Evolutionary conservation across 2,888 invertebrate species (phyloP).

Genomic region (Drosophila crucigera): DNA sequence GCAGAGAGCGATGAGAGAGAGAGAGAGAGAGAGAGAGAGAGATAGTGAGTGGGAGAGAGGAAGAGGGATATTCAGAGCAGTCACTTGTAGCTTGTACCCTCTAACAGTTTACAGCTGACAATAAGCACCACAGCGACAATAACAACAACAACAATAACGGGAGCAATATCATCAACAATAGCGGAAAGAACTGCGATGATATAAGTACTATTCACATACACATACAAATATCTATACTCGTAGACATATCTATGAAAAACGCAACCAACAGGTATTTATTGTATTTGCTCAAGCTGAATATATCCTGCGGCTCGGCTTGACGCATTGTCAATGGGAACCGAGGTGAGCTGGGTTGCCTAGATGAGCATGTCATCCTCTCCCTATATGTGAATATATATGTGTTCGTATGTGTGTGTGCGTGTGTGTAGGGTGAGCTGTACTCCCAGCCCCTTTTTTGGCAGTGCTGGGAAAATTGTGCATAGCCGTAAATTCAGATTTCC

Average conservation of each 20-base stretch:
- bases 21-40: constrained; percentile 2
- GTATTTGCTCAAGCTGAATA: constrained; percentile 78
- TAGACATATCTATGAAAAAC: constrained; percentile 40
- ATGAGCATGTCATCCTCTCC: constrained; percentile 19
- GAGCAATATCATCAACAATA: constrained; percentile 65
- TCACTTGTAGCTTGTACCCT: constrained; percentile 68
- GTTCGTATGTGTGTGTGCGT: not conserved
- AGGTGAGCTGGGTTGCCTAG: constrained; percentile 46
- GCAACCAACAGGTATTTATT: constrained; percentile 78
- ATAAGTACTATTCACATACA: constrained; percentile 41
- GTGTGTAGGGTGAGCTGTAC: constrained; percentile 11
- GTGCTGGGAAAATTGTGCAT: constrained; percentile 65
- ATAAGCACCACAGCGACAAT: constrained; percentile 44
- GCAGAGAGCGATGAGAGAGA: not conserved
- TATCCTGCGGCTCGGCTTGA: constrained; percentile 78
- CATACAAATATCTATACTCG: constrained; percentile 14
- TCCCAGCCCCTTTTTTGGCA: constrained; percentile 33
- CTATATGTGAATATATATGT: not conserved
- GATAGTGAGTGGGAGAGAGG: not conserved
- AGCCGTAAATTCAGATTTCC: constrained; percentile 59
- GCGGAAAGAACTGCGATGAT: constrained; percentile 55
- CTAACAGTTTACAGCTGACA: constrained; percentile 55
- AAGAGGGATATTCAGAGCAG: constrained; percentile 17
- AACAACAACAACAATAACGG: constrained; percentile 11
- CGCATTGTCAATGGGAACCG: constrained; percentile 70